Conservation (phyloP, 2,113 vertebrate species). For the Chloebia gouldiae region DNA sequence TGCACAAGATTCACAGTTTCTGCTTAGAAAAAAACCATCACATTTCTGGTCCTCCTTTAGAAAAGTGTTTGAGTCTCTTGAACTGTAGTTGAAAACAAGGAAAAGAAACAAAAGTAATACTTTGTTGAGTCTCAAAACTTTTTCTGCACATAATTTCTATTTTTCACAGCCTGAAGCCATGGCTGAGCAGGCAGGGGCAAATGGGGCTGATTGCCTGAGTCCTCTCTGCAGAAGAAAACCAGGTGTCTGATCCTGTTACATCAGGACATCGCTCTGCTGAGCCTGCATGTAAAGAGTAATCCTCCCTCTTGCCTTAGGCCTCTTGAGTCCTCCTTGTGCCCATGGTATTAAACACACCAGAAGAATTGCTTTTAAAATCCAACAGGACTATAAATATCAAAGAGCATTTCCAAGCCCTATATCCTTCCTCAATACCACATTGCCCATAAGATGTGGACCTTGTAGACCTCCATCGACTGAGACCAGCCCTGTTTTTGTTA, state of each 20-base stretch:
- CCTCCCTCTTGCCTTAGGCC: neutral
- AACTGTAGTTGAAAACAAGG: neutral
- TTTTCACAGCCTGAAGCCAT: neutral
- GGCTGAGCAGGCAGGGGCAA: neutral
- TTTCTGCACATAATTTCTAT: neutral
- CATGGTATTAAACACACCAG: neutral
- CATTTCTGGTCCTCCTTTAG: neutral
- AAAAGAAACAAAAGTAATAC: neutral
- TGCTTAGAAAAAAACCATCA: neutral
- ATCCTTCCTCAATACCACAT: neutral
- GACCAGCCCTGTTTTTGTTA: neutral
- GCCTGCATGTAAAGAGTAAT: neutral
- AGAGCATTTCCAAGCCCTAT: neutral
- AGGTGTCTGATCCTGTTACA: neutral
- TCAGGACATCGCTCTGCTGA: neutral
- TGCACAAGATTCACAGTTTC: neutral
- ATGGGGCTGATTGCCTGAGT: neutral
- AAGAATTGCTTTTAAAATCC: neutral
- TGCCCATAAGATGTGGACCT: neutral
- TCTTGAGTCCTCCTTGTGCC: neutral
- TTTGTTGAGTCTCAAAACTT: neutral
- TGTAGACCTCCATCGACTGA: accelerated
- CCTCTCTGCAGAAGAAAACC: neutral
- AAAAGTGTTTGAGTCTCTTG: neutral
- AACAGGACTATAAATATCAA: neutral